A percentile compares a stretch with the other conserved stretches of the same genome.
Conservation (phyloP, 2,888 invertebrate species). For the Sinohyriopsis cumingii region DNA sequence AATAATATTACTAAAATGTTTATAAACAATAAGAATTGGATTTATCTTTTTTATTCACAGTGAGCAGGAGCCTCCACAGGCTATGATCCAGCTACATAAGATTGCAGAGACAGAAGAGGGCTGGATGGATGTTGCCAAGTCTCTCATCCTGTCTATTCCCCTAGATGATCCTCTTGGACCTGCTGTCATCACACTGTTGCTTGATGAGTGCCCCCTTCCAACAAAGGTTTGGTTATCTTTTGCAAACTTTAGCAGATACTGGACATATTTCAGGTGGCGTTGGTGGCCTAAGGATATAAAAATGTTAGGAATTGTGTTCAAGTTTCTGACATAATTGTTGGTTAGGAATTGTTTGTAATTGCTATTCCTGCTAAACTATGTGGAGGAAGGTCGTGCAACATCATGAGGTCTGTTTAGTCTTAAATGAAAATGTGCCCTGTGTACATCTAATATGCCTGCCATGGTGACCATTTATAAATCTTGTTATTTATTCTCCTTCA, state of each 20-base stretch:
- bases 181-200: slow-evolving; percentile 88
- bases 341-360: too few species aligned
- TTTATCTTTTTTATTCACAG: slow-evolving; percentile 72
- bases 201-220: slow-evolving; percentile 93
- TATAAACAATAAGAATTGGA: too few species aligned
- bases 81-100: slow-evolving; percentile 85
- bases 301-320: not conserved
- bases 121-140: slow-evolving; percentile 89
- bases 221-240: slow-evolving; percentile 78
- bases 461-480: too few species aligned
- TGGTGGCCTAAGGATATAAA: not conserved
- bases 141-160: slow-evolving; percentile 87
- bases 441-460: too few species aligned
- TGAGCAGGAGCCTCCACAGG: slow-evolving; percentile 88
- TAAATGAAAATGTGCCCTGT: too few species aligned
- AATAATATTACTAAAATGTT: too few species aligned
- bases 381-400: too few species aligned
- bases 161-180: slow-evolving; percentile 86
- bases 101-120: slow-evolving; percentile 82
- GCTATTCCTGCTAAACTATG: too few species aligned
- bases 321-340: too few species aligned
- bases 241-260: not conserved
- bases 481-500: too few species aligned
- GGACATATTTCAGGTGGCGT: not conserved
- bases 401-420: too few species aligned